phyloP scores from a whole-genome alignment of 2,113 vertebrate species.

The Chaenogobius annularis region DNA sequence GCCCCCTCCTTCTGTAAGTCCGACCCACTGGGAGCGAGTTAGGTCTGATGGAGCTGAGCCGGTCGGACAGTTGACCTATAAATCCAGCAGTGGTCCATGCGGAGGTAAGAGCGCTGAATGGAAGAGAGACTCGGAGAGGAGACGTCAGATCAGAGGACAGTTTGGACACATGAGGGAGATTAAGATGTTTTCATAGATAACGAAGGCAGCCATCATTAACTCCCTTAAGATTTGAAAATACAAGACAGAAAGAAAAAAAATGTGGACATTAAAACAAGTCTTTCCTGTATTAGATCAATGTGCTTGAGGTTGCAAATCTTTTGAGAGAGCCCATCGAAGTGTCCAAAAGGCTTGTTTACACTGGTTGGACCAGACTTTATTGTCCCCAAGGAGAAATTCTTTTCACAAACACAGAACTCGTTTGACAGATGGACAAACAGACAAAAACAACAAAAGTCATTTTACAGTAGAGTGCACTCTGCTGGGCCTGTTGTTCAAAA shows the following conservation, averaged over 20 bases:
- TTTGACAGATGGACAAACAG: too few relatives aligned
- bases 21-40: conserved; percentile 41
- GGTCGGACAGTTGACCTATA: conserved; percentile 63
- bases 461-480: too few relatives aligned
- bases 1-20: conserved; percentile 5
- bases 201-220: neutral
- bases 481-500: too few relatives aligned
- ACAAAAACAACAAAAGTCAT: too few relatives aligned
- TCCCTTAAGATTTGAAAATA: too few relatives aligned
- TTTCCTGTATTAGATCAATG: too few relatives aligned
- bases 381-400: too few relatives aligned
- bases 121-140: conserved; percentile 16
- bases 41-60: conserved; percentile 56
- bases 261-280: neutral
- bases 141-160: conserved; percentile 18
- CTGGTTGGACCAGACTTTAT: too few relatives aligned
- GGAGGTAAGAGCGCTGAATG: conserved; percentile 25
- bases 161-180: neutral
- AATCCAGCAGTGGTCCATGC: conserved; percentile 55
- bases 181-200: neutral
- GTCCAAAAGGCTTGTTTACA: too few relatives aligned
- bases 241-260: neutral
- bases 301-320: too few relatives aligned
- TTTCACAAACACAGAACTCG: too few relatives aligned
- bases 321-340: too few relatives aligned